Conservation (phyloP, 2,797 vertebrate species). For the Microctenopoma steveboyesi region DNA sequence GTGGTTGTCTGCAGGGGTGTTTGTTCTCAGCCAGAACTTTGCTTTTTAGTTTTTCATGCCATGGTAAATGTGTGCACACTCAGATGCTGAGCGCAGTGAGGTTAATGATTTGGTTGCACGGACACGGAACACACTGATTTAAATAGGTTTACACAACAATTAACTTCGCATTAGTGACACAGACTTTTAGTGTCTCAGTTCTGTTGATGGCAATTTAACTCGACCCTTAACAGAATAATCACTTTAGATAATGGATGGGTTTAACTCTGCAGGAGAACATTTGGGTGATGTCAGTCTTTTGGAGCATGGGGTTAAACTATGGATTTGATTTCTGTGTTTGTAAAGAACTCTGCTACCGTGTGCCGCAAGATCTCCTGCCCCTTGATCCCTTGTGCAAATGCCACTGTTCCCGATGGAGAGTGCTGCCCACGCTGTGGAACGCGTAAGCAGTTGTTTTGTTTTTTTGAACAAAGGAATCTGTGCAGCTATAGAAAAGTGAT, state of each 20-base stretch:
- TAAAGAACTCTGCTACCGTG: slow-evolving; percentile 94
- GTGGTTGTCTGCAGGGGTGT: slow-evolving; percentile 60
- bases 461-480: slow-evolving; percentile 4
- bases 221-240: no score
- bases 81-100: slow-evolving; percentile 20
- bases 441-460: slow-evolving; percentile 84
- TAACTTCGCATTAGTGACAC: neutral
- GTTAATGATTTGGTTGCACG: slow-evolving; percentile 51
- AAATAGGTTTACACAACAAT: slow-evolving; percentile 30
- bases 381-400: slow-evolving; percentile 94
- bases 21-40: slow-evolving; percentile 41
- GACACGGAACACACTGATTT: slow-evolving; percentile 18
- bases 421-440: slow-evolving; percentile 94
- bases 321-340: slow-evolving; percentile 25
- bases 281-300: slow-evolving; percentile 1
- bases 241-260: neutral
- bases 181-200: neutral
- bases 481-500: slow-evolving; percentile 10
- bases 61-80: slow-evolving; percentile 15
- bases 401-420: slow-evolving; percentile 95
- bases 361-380: slow-evolving; percentile 98
- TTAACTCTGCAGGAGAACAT: slow-evolving; percentile 9
- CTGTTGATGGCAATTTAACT: neutral
- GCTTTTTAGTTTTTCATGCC: slow-evolving; percentile 31
- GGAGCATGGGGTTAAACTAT: slow-evolving; percentile 6